These are phyloP conservation scores for Lepus europaeus DNA, from an alignment of 2,113 vertebrate genomes.

Conservation along the genomic window DNA sequence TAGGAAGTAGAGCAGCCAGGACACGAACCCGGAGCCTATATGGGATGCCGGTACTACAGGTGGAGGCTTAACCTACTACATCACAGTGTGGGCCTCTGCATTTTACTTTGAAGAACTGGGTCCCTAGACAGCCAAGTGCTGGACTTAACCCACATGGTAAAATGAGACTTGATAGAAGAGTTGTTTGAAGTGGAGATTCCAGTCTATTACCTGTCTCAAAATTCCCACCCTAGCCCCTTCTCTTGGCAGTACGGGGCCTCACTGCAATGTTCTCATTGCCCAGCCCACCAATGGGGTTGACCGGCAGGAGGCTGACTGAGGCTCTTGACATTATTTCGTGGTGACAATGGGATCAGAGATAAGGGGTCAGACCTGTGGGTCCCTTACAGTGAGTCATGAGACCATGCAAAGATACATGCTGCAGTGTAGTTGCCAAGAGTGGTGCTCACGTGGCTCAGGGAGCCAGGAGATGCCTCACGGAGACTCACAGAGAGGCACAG, in stretches of 20 bases:
- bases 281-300: not conserved
- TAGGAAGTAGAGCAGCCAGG: no score
- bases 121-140: not conserved
- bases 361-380: not conserved
- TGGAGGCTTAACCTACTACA: no score
- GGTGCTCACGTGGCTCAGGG: not conserved
- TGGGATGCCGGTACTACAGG: no score
- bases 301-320: not conserved
- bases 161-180: not conserved
- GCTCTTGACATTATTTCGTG: not conserved
- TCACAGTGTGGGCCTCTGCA: not conserved
- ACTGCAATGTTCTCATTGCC: not conserved
- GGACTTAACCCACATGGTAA: not conserved
- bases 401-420: not conserved
- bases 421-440: not conserved
- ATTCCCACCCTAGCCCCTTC: not conserved
- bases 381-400: not conserved
- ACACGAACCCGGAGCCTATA: no score
- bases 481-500: not conserved
- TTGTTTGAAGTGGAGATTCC: not conserved
- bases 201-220: not conserved
- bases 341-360: not conserved
- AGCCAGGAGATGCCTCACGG: not conserved
- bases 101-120: slow-evolving; percentile 8
- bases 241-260: not conserved